Base-by-base conservation (phyloP, 1,140 invertebrate species). In the Dysdera silvatica region DNA sequence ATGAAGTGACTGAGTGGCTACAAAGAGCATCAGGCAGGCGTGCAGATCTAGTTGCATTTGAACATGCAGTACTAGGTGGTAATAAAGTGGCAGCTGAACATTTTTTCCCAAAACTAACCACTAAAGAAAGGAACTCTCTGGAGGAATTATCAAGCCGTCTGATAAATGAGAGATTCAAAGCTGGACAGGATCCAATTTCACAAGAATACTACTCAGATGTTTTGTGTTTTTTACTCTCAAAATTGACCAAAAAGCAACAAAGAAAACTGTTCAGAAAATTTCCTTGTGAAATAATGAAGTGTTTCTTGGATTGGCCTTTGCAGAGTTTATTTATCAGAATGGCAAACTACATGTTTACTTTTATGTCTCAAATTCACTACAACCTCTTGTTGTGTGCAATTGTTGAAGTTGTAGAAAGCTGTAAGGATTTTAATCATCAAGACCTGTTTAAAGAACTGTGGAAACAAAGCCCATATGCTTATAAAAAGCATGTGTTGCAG, bases 201-300 rank as follows among this genome's bases (percentile, higher is more conserved):
- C 51, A 61, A 43, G 58, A 61, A 40, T 28, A 52, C n/a, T 61
- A 61, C 43, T 24, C 33, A 41, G 47, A 61, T 52, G 58, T 52
- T 52, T 61, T 61, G 53, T 52, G 48, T 52, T 52, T 52, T 52
- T 53, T 61, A 52, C 37, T 61, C 33, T 61, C 48, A 52, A 23
- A 52, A 52, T 43, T 29, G 33, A n/a, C 51, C n/a, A 37, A 61
- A 61, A 49, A 52, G 48, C 48, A 61, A 41, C 48, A 61, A 52
- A 18, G 18, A 32, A 18, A 61, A 43, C 48, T 61, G 18, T 61
- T 61, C 45, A 29, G 43, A 29, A 61, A 14, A 23, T 52, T 52
- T 16, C 48, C 48, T 41, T 61, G 33, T 52, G 8, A 43, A 52
- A 49, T 61, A 10, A 8, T 61, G 16, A 52, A 61, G 14, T 61